Conservation (phyloP, 2,888 invertebrate genomes). For the Catocala nupta region DNA sequence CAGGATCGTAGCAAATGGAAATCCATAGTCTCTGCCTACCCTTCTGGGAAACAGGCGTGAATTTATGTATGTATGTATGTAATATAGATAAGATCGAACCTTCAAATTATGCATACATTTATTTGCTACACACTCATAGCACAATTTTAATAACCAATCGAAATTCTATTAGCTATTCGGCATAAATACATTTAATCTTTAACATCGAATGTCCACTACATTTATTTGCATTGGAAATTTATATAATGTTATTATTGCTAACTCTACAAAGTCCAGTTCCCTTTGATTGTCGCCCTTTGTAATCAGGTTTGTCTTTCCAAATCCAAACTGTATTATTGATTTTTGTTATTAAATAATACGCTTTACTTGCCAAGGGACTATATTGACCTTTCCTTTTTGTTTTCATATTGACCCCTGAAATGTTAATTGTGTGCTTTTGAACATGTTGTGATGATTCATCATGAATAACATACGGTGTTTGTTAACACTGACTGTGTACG, state of each 20-base stretch:
- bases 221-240: conserved; percentile 84
- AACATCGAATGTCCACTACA: conserved; percentile 65
- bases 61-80: too few species aligned
- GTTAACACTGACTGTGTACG: too few species aligned
- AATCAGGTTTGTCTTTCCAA: conserved; percentile 65
- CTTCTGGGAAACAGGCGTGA: too few species aligned
- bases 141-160: too few species aligned
- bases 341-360: conserved; percentile 66
- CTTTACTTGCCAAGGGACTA: conserved; percentile 41
- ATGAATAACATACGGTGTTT: background rate
- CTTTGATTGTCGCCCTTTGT: conserved; percentile 74
- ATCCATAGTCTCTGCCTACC: too few species aligned
- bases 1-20: too few species aligned
- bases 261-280: conserved; percentile 65
- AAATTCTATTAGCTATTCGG: too few species aligned
- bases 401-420: conserved; percentile 16
- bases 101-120: too few species aligned
- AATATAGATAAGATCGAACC: too few species aligned
- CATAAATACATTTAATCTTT: conserved; percentile 44
- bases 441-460: background rate
- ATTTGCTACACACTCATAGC: too few species aligned
- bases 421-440: conserved; percentile 35
- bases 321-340: conserved; percentile 65
- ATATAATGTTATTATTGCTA: conserved; percentile 75
- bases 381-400: conserved; percentile 49